Evolutionary conservation across 1,140 invertebrate species (phyloP).

Genomic region (Lasioglossum baleicum): DNA sequence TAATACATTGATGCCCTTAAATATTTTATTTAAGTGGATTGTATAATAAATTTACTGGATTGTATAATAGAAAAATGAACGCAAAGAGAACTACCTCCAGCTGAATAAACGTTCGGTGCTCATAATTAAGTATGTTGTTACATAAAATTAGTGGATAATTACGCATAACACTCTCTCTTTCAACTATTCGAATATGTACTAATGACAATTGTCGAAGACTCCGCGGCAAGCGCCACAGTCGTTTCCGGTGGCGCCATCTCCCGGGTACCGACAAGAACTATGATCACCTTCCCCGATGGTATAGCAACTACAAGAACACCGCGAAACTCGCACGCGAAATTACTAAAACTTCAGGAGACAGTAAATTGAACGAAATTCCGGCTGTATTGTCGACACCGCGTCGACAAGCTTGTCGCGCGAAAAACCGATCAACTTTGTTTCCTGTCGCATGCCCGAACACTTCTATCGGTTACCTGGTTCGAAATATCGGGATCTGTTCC

Average conservation of each 20-base stretch:
- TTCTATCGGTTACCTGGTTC: neutral
- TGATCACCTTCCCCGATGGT: neutral
- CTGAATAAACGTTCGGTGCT: no score
- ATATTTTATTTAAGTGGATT: no score
- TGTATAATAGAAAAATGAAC: no score
- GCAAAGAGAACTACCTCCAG: no score
- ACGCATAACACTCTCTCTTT: neutral
- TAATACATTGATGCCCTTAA: no score
- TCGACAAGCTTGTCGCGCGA: constrained; percentile 41
- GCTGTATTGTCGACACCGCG: constrained; percentile 36
- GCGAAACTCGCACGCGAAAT: constrained; percentile 33
- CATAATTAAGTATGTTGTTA: no score
- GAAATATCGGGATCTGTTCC: neutral
- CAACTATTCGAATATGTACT: neutral
- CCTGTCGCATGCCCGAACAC: constrained; percentile 14
- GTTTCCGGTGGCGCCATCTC: constrained; percentile 20
- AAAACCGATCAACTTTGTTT: constrained; percentile 46
- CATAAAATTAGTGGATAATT: no score
- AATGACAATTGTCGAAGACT: neutral
- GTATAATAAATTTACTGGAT: no score
- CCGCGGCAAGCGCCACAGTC: neutral
- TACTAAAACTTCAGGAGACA: constrained; percentile 46
- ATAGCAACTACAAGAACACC: constrained; percentile 7
- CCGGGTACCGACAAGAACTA: neutral
- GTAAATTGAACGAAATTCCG: constrained; percentile 47